phyloP scores from a whole-genome alignment of 2,113 vertebrate species.

The Cacatua alba region DNA sequence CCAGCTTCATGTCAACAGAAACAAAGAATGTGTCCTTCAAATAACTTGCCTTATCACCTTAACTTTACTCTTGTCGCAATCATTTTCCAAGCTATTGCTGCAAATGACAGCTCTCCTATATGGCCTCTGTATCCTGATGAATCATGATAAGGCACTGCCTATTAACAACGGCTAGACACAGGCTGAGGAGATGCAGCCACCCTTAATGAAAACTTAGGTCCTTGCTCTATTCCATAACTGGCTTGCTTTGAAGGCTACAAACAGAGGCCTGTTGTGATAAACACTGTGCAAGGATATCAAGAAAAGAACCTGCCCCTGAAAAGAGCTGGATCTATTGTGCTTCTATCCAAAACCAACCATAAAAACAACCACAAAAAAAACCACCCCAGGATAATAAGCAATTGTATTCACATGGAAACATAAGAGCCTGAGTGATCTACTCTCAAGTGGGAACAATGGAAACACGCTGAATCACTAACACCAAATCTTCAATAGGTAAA shows the following conservation, averaged over 20 bases:
- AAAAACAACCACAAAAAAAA: neutral
- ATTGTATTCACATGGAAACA: slow-evolving; percentile 36
- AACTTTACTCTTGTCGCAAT: neutral
- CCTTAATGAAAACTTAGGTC: neutral
- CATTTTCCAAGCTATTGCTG: neutral
- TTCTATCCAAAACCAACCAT: neutral
- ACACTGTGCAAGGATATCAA: neutral
- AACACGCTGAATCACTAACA: slow-evolving; percentile 58
- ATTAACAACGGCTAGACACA: neutral
- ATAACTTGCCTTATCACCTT: neutral
- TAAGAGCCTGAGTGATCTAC: slow-evolving; percentile 54
- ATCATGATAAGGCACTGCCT: accelerated
- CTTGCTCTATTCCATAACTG: neutral
- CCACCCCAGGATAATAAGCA: slow-evolving; percentile 14
- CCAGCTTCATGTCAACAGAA: neutral
- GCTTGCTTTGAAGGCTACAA: neutral
- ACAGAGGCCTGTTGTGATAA: neutral
- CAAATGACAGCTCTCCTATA: neutral
- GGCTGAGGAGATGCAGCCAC: neutral
- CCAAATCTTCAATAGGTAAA: slow-evolving; percentile 32
- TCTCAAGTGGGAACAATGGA: slow-evolving; percentile 20
- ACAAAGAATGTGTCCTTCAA: slow-evolving; percentile 6
- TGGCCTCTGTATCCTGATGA: neutral
- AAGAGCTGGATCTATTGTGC: slow-evolving; percentile 2
- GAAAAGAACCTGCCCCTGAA: slow-evolving; percentile 26